Evolutionary conservation across 2,113 vertebrate species (phyloP).

Genomic region (Thamnophis sirtalis): DNA sequence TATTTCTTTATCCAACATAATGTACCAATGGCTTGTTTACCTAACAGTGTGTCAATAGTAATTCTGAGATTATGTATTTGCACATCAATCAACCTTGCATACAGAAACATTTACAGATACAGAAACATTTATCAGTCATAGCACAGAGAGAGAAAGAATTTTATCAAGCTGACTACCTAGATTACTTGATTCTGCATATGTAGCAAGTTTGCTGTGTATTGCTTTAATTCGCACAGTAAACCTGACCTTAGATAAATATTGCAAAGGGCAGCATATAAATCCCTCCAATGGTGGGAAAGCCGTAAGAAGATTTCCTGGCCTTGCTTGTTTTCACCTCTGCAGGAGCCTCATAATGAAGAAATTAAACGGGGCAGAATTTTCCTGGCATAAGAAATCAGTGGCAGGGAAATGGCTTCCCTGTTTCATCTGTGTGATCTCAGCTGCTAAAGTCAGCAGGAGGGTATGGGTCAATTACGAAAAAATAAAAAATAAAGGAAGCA

Average conservation of each 20-base stretch:
- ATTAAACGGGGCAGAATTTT: background rate
- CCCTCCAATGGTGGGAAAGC: background rate
- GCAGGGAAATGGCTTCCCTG: background rate
- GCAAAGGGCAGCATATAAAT: background rate
- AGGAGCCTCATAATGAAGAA: background rate
- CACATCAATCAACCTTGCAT: background rate
- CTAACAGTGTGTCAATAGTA: background rate
- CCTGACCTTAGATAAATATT: background rate
- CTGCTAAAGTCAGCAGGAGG: background rate
- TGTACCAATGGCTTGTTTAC: background rate
- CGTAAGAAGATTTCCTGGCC: background rate
- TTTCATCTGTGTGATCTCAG: background rate
- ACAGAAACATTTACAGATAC: background rate
- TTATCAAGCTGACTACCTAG: background rate
- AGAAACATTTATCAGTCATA: background rate
- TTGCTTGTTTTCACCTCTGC: background rate
- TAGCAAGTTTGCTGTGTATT: background rate
- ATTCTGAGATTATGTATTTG: background rate
- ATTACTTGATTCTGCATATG: background rate
- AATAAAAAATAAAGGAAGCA: background rate
- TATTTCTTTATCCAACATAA: background rate
- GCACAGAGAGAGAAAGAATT: background rate
- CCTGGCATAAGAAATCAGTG: background rate
- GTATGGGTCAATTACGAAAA: background rate
- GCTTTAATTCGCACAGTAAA: background rate